Conservation (phyloP, 2,113 vertebrate species). For the Asarcornis scutulata region DNA sequence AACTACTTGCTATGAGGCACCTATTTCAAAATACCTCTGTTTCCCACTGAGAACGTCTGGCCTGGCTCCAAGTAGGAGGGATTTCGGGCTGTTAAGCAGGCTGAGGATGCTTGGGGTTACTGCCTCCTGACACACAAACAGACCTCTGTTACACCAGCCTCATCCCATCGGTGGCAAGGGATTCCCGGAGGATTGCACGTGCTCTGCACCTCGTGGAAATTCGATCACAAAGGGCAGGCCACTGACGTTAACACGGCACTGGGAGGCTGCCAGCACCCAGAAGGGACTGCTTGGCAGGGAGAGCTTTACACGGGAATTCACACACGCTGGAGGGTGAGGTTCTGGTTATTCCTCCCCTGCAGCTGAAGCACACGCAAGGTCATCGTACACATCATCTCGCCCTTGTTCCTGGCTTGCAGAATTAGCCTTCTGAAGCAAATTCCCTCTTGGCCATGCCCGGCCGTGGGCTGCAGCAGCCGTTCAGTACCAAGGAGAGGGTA, state of each 20-base stretch:
- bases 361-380: not conserved
- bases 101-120: not conserved
- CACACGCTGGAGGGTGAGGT: rapidly evolving
- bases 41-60: not conserved
- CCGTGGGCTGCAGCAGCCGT: not conserved
- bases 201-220: not conserved
- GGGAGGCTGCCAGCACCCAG: not conserved
- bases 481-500: not conserved
- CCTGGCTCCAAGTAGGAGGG: not conserved
- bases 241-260: rapidly evolving
- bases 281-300: not conserved
- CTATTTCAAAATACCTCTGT: not conserved
- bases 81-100: not conserved
- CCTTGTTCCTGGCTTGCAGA: not conserved
- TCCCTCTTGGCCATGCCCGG: not conserved
- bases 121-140: not conserved
- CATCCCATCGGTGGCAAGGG: not conserved
- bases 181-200: not conserved
- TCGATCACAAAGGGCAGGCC: not conserved
- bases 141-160: not conserved
- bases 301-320: not conserved
- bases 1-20: not conserved
- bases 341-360: not conserved
- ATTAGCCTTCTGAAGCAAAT: not conserved
- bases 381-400: not conserved